phyloP scores from a whole-genome alignment of 2,113 vertebrate species.

The Oncorhynchus keta region DNA sequence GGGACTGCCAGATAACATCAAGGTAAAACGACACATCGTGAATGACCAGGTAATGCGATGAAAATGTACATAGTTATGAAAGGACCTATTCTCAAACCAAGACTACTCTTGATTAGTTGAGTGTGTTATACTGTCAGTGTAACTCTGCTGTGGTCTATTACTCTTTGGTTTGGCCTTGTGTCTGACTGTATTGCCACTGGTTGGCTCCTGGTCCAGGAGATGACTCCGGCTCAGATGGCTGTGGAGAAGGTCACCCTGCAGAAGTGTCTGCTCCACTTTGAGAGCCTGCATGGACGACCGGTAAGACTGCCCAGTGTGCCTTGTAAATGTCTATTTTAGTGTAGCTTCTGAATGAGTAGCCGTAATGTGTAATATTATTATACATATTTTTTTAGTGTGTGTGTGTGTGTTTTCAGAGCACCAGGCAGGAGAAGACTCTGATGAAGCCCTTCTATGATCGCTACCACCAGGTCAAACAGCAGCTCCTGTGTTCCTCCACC shows the following conservation, averaged over 20 bases:
- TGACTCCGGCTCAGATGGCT: conserved; percentile 83
- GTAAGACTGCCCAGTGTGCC: conserved; percentile 61
- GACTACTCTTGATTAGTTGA: background rate
- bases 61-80: too few relatives aligned
- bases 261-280: conserved; percentile 83
- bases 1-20: conserved; percentile 82
- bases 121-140: conserved; percentile 5
- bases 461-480: conserved; percentile 89
- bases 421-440: conserved; percentile 83
- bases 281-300: conserved; percentile 77
- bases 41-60: too few relatives aligned
- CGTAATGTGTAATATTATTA: background rate
- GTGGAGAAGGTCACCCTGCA: conserved; percentile 84
- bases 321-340: too few relatives aligned
- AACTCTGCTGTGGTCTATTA: conserved; percentile 8
- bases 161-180: background rate
- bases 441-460: conserved; percentile 92
- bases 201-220: conserved; percentile 69
- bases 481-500: conserved; percentile 71
- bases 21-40: conserved; percentile 68
- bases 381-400: background rate
- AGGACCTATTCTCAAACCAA: too few relatives aligned
- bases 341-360: background rate
- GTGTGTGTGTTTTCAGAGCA: conserved; percentile 65
- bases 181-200: background rate